Evolutionary conservation across 2,797 vertebrate species (phyloP), one percentile per base, ranked within the genome.

Genomic region (Gymnopithys bicolor): DNA sequence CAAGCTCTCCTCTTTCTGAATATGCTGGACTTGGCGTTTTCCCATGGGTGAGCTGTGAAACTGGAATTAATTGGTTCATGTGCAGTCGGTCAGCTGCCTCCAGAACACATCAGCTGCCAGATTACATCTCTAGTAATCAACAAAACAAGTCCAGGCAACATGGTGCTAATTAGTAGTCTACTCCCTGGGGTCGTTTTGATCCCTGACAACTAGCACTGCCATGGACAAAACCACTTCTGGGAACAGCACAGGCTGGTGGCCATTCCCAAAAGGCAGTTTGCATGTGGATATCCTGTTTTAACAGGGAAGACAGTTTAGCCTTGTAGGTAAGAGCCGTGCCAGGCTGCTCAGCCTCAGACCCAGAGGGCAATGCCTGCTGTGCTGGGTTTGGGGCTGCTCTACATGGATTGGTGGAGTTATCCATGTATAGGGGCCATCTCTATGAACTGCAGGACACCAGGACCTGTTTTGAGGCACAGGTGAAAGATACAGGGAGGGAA

Each of bases 21-120:
- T 55, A 9, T 1, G 2, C 45, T 48, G 52, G 8, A 13, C 16
- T 78, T 53, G 23, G 21, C 0, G 0, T 1, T 8, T 30, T 25
- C 74, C 56, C 39, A 32, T 2, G 48, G 27, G 35, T 8, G 66
- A 81, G n/a, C 60, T 86, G 52, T 48, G 48, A 67, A 89, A 46
- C 30, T 63, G 39, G 48, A 87, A 78, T 89, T 43, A 55, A 59
- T 43, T 70, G 27, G 21, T 53, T 77, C 60, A 24, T 22, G 33
- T 59, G 73, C 39, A 46, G 27, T 43, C 56, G 55, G 3, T 78
- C 66, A 28, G 30, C 19, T 83, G 73, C 48, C 77, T 51, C 60
- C 60, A 74, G 77, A 81, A 51, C 0, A 0, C 52, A 41, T 37
- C 68, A 63, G 55, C 64, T 58, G 59, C 28, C 69, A 62, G 84